Evolutionary conservation across 2,888 invertebrate species (phyloP), one percentile per base, ranked within the genome.

Genomic region (Hypsopygia costalis): DNA sequence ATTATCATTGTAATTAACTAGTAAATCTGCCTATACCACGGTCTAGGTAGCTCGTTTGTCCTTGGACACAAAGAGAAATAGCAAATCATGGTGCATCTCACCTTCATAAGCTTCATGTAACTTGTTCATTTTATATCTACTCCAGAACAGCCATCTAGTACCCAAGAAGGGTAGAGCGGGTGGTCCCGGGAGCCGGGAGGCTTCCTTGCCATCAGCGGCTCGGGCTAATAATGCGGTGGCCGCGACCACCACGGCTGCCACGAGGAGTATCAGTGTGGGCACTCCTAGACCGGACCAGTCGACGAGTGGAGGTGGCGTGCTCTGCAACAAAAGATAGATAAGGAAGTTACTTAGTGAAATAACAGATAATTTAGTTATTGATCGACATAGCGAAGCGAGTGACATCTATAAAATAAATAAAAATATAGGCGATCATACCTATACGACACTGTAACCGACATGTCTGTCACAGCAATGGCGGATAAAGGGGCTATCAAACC

Each of bases 61-160:
- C n/a, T n/a, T n/a, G n/a, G n/a, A n/a, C n/a, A n/a, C n/a, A n/a
- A n/a, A n/a, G n/a, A n/a, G n/a, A n/a, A n/a, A n/a, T n/a, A 16
- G 16, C 27, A 34, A 36, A 42, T 41, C 12, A 28, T 28, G 30
- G 30, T 36, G 35, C 36, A 49, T 45, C 69, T 86, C 75, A 94
- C 94, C 94, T 88, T 91, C 91, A 78, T 96, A 95, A 51, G 93
- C 94, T 63, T 94, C 93, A 69, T 95, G 95, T 32, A 96, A 82
- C 68, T 94, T 93, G 50, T 92, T 92, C 81, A 95, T 90, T 58
- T 89, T 90, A 61, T 95, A 95, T 43, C 91, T 89, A 55, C 89
- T 90, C 56, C 93, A 91, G 70, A 93, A 95, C 37, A 95, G 91
- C 96, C 96, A 96, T 40, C 93, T 90, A 3, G 96, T 95, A 3